Percentiles rank a stretch among this genome's conserved stretches.
phyloP scores from a whole-genome alignment of 2,113 vertebrate species.

The Addax nasomaculatus region DNA sequence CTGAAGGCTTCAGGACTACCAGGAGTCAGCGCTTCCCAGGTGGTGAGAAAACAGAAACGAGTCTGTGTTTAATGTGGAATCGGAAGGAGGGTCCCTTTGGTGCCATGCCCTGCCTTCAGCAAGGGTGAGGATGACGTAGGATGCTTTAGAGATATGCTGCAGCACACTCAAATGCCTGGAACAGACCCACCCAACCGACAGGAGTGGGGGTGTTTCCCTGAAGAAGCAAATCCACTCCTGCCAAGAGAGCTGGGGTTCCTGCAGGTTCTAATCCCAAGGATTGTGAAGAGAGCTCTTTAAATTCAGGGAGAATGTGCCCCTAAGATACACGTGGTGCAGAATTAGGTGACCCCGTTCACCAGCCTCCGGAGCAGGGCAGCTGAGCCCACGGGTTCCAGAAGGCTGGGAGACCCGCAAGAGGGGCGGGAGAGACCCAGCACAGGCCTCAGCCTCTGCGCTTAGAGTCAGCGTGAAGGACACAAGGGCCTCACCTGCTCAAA shows the following conservation, averaged over 20 bases:
- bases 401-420: background rate
- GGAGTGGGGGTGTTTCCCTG: fast-evolving
- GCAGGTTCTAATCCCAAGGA: too few relatives aligned
- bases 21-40: background rate
- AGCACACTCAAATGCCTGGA: fast-evolving
- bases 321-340: fast-evolving
- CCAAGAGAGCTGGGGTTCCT: background rate
- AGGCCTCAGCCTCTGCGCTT: background rate
- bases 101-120: background rate
- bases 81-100: background rate
- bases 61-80: too few relatives aligned
- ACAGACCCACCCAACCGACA: background rate
- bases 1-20: background rate
- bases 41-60: background rate
- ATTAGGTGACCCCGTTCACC: background rate
- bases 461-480: fast-evolving
- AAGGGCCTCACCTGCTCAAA: background rate
- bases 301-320: fast-evolving
- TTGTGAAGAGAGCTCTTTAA: fast-evolving
- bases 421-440: fast-evolving
- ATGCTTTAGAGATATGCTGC: background rate
- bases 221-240: background rate
- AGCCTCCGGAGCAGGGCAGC: fast-evolving
- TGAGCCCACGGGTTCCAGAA: too few relatives aligned
- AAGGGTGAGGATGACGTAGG: fast-evolving